phyloP scores from a whole-genome alignment of 2,113 vertebrate genomes.

The Cyphomyrus discorhynchus region DNA sequence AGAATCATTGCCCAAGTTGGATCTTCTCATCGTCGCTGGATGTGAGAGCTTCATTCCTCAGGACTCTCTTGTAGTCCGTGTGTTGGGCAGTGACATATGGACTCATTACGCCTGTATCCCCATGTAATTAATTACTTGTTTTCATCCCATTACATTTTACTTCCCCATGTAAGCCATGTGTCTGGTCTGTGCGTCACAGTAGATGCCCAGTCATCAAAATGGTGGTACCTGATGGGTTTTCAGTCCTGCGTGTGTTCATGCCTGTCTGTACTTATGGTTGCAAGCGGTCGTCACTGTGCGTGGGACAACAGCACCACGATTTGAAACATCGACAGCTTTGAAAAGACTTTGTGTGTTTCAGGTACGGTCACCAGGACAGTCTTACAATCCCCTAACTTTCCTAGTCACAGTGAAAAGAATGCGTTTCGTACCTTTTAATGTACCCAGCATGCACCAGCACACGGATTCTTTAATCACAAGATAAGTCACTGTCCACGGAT shows the following conservation, averaged over 20 bases:
- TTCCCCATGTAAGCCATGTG: neutral
- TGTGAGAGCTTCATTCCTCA: slow-evolving; percentile 1
- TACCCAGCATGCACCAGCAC: neutral
- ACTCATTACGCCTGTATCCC: neutral
- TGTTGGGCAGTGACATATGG: neutral
- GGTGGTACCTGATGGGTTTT: neutral
- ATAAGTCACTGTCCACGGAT: neutral
- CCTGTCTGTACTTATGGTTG: neutral
- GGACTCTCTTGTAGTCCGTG: neutral
- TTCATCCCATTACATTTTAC: neutral
- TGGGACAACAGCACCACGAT: neutral
- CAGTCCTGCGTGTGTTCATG: neutral
- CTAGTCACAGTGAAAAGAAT: neutral
- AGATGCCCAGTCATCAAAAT: neutral
- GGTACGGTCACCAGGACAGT: neutral
- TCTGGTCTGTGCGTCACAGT: neutral
- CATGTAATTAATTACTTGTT: neutral
- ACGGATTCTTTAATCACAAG: neutral
- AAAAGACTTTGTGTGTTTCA: neutral
- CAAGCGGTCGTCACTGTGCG: neutral
- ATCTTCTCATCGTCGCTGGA: neutral
- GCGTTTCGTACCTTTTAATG: neutral
- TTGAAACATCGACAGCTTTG: neutral
- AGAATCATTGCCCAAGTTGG: neutral
- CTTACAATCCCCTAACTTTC: neutral